Conservation (phyloP, 2,113 vertebrate genomes). For the Trachemys scripta region DNA sequence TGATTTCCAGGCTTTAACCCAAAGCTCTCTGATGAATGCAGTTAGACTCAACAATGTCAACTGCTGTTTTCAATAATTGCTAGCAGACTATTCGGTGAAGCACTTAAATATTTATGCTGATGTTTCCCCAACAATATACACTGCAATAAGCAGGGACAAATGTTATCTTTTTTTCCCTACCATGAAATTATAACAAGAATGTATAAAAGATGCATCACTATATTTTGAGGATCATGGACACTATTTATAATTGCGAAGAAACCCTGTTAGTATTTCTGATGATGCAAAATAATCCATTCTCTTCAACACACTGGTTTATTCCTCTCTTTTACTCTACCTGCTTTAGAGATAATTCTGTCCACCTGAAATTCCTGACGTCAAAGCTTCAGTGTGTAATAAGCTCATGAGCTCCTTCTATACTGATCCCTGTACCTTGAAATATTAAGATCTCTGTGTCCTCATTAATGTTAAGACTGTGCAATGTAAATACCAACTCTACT, state of each 20-base stretch:
- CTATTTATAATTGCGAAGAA: background rate
- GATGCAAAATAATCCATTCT: background rate
- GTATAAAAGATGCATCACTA: background rate
- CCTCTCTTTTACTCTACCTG: background rate
- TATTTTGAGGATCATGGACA: background rate
- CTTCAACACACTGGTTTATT: background rate
- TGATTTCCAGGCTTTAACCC: background rate
- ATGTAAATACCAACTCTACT: background rate
- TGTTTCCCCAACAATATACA: slow-evolving; percentile 12
- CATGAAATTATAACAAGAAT: background rate
- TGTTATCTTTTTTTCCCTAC: background rate
- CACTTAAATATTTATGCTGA: background rate
- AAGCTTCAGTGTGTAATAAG: background rate
- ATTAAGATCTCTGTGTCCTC: background rate
- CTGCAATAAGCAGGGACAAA: background rate
- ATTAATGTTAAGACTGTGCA: background rate
- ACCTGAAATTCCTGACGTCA: background rate
- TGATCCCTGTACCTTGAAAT: background rate
- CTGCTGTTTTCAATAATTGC: background rate
- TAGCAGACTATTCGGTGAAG: slow-evolving; percentile 3
- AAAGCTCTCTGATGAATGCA: background rate
- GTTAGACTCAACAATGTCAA: background rate
- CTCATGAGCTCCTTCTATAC: accelerated
- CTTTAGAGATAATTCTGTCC: background rate
- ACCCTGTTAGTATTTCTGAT: background rate